Percentiles rank a stretch among this genome's conserved stretches.
Conservation (phyloP, 30 jellyfish, hydroid and myxozoan species). For the Pelagia noctiluca region DNA sequence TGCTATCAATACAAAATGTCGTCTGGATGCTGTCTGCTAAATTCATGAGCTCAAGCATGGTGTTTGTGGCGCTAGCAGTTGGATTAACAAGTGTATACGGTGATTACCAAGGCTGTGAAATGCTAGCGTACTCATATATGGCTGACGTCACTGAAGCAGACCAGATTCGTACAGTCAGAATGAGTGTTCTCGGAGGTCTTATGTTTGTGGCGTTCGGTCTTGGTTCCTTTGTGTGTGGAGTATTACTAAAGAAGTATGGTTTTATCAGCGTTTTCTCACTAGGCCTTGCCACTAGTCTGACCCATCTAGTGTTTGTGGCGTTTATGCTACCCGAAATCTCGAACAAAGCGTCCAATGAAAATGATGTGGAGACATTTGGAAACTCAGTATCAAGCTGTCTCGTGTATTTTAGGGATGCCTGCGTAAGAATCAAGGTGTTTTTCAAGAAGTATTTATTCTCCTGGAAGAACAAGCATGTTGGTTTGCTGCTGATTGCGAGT, state of each 20-base stretch:
- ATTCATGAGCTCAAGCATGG: slow-evolving; percentile 1
- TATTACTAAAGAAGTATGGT: slow-evolving; percentile 26
- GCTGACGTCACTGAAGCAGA: slow-evolving; percentile 61
- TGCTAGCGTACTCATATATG: slow-evolving; percentile 66
- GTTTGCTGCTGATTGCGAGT: slow-evolving; percentile 40
- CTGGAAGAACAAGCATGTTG: neutral
- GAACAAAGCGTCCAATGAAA: no score
- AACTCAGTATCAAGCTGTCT: no score
- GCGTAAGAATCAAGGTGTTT: neutral
- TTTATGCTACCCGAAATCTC: slow-evolving; percentile 62
- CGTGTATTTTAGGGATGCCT: slow-evolving; percentile 11
- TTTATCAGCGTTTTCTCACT: slow-evolving; percentile 44
- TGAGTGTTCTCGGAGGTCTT: slow-evolving; percentile 55
- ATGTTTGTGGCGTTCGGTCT: slow-evolving; percentile 48
- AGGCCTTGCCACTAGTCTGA: slow-evolving; percentile 11
- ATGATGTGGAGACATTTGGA: no score
- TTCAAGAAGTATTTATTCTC: slow-evolving; percentile 3
- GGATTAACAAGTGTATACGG: slow-evolving; percentile 40
- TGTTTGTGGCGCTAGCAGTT: slow-evolving; percentile 46
- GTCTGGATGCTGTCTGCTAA: slow-evolving; percentile 38
- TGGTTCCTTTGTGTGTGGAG: slow-evolving; percentile 50
- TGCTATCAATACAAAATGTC: slow-evolving; percentile 36
- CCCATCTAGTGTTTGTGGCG: slow-evolving; percentile 38
- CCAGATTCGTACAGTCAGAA: slow-evolving; percentile 46
- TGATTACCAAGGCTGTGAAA: slow-evolving; percentile 55